Conservation (phyloP, 2,113 vertebrate species). For the Tapirus terrestris region DNA sequence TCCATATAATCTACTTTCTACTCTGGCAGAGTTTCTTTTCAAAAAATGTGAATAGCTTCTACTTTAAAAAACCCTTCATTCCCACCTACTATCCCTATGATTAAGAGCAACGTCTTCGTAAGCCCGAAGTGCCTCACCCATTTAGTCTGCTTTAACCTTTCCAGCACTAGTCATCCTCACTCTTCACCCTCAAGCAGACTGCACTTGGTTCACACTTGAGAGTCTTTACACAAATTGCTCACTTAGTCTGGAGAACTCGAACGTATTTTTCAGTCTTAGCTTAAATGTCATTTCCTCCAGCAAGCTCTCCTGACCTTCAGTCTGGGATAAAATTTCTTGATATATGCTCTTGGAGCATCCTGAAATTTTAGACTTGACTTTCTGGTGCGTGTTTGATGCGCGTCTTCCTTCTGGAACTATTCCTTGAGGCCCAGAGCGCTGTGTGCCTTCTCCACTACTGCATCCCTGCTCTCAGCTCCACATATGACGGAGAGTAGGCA, state of each 20-base stretch:
- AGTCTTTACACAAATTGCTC: constrained; percentile 21
- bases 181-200: neutral
- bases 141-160: neutral
- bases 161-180: neutral
- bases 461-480: neutral
- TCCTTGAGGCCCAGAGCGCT: neutral
- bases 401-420: neutral
- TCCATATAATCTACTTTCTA: neutral
- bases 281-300: constrained; percentile 72
- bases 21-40: neutral
- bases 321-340: constrained; percentile 29
- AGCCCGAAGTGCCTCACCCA: neutral
- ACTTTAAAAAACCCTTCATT: neutral
- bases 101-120: neutral
- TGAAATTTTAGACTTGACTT: neutral
- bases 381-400: neutral
- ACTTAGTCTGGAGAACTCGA: constrained; percentile 11
- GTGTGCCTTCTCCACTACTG: neutral
- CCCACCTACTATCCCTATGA: neutral
- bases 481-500: accelerated
- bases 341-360: neutral
- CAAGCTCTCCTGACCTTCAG: constrained; percentile 68
- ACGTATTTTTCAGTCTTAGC: constrained; percentile 64
- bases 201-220: neutral
- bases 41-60: neutral